Base-by-base conservation (phyloP, 2,888 invertebrate species). In the Hyposoter didymator region DNA sequence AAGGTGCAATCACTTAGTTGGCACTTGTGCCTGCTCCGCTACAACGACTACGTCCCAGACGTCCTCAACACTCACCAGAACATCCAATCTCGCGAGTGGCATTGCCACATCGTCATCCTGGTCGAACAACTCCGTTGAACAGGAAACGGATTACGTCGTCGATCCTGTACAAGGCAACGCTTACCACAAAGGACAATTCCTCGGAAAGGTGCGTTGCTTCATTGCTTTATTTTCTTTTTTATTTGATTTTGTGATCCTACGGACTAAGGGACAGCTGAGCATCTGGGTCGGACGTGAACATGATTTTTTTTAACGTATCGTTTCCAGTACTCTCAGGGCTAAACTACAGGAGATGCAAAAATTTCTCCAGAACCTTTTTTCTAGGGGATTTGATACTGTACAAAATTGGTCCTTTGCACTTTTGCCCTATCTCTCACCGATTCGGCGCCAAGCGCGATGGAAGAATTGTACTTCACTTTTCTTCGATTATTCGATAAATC, bases 121-220 rank as follows among this genome's bases (percentile, higher is more conserved):
- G 87, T 85, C 87, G 43, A 87, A 80, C 75, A 91, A 90, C 73
- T 89, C 89, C 14, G 78, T 83, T n/a, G 90, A 91, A 28, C 91
- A 92, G 88, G 90, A 93, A 76, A 85, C 88, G 12, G 91, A 91
- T 79, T 93, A 92, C 87, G 91, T 93, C 35, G 91, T 93, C 69
- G 93, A 93, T 88, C 90, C 93, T 8, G 92, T 90, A 6, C 91
- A 92, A 72, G 93, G 93, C 43, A 93, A 92, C 79, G 91, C 92
- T 35, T 93, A 93, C 82, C 90, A 90, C 88, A 93, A 92, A 70
- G 93, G 93, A 76, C 91, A 91, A 43, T 90, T 93, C 82, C 89
- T 93, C 3, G 93, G 93, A 64, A 93, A 93, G 91, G 93, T 93
- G 80, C 87, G 89, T 72, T 8, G 17, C 59, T 14, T 5, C 12